Evolutionary conservation across 1,140 invertebrate species (phyloP), one percentile per base, ranked within the genome.

Genomic region (Heliconius nattereri): DNA sequence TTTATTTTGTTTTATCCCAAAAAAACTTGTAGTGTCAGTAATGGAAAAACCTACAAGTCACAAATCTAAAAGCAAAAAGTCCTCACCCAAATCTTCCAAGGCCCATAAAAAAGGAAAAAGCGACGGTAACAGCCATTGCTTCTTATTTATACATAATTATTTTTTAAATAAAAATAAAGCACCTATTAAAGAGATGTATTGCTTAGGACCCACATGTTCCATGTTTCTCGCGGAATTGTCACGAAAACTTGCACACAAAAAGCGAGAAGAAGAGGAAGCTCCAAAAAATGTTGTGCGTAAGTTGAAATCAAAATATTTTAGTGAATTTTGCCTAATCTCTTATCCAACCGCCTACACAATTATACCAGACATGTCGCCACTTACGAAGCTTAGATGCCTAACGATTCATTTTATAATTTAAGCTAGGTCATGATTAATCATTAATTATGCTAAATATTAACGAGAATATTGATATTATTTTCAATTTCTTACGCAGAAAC

Each of bases 161-260:
- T 45, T 45, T 45, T 45, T 45, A 45, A 45, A 45, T 78, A 29
- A 23, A 70, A 52, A 32, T 83, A 57, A 78, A 45, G 16, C 35
- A 29, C 19, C 29, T 13, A 71, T 29, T 32, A 35, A 71, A 71
- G 26, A 19, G 6, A 19, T 71, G 35, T 35, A 35, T 19, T 52
- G 76, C 80, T 32, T 52, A 94, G 92, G 92, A 32, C 89, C 89
- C 37, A 88, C 89, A 16, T 94, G 92, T 84, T 92, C 91, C 8
- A 92, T 89, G 89, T 94, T 92, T 80, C 79, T 94, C n/a, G 85
- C 89, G 26, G 91, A 93, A 80, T 75, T 94, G 35, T 86, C 89
- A 23, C 86, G 86, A 84, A 93, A 89, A 83, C 78, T 94, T 37
- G 87, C 86, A 8, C 81, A 79, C 2, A 92, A 89, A 85, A 92